These are phyloP conservation scores for Zaprionus nigranus DNA, from an alignment of 1,140 invertebrate species.

Conservation along the genomic window DNA sequence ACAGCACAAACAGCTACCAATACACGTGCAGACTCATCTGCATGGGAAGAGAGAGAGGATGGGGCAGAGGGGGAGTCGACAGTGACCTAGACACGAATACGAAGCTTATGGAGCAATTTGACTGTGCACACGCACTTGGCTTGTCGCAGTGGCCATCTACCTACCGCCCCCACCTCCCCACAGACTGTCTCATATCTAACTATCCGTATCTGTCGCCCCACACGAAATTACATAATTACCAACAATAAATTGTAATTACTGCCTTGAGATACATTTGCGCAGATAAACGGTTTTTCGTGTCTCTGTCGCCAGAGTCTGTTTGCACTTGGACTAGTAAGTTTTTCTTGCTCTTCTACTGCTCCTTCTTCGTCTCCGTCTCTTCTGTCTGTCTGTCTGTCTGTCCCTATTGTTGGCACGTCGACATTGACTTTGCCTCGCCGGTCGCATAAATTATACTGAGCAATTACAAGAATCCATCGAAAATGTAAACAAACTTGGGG, in stretches of 20 bases:
- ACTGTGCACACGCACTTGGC: conserved; percentile 23
- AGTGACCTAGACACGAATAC: conserved; percentile 55
- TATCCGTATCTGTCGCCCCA: conserved; percentile 32
- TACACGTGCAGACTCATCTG: conserved; percentile 40
- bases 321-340: conserved; percentile 24
- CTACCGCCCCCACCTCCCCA: too few species aligned
- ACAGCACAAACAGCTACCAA: neutral
- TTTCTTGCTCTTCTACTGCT: conserved; percentile 7
- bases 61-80: conserved; percentile 1
- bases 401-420: conserved; percentile 42
- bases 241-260: conserved; percentile 79
- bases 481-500: conserved; percentile 49
- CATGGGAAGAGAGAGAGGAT: conserved; percentile 20
- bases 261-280: conserved; percentile 74
- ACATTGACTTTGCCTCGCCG: conserved; percentile 70
- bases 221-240: conserved; percentile 76
- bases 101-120: conserved; percentile 18
- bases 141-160: conserved; percentile 12
- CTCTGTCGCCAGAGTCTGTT: conserved; percentile 32
- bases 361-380: neutral
- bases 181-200: conserved; percentile 10
- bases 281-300: conserved; percentile 77
- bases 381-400: conserved; percentile 13
- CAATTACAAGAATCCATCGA: conserved; percentile 61
- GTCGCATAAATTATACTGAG: conserved; percentile 72